Base-by-base conservation (phyloP, 1,140 invertebrate species). In the Cepaea nemoralis region DNA sequence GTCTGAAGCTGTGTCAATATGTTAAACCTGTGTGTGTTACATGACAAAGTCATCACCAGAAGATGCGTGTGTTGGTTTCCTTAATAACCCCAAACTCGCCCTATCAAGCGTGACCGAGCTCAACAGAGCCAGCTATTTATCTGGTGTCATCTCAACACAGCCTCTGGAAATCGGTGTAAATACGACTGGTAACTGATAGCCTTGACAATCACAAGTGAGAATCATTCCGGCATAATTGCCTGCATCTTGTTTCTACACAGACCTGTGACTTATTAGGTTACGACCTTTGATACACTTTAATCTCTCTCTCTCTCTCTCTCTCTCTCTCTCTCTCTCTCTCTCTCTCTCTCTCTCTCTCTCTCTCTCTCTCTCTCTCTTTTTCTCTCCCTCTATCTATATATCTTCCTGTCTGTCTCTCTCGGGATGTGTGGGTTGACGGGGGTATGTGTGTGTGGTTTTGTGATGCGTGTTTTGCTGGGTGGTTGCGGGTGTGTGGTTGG, bases 81-180 rank as follows among this genome's bases (percentile, higher is more conserved):
- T 63, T 63, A 63, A 63, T 63, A 63, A 31, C 59, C 59, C 59
- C 27, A 31, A 27, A 63, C 59, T 63, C n/a, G n/a, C 59, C n/a
- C 59, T 31, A 63, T 63, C 59, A 63, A 6, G n/a, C 59, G n/a
- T 63, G 59, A 63, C 59, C 59, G n/a, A 10, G n/a, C 6, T 27
- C 27, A 1, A 63, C 27, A 63, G n/a, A 63, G 27, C 27, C 59
- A 63, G 59, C 59, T 63, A 63, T 63, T 63, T 63, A 63, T 63
- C n/a, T 63, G 27, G 27, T 31, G 5, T 63, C 59, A 63, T 63
- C 59, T 63, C 1, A 19, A 31, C 10, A 63, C 59, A 31, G 33
- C 5, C 2, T 5, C 27, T 31, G n/a, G 59, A 31, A 63, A 63
- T 31, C 3, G 1, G 59, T 3, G 27, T 31, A 63, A 27, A 63